Evolutionary conservation across 2,888 invertebrate species (phyloP), one percentile per base, ranked within the genome.

Genomic region (Gastracanthus pulcherrimus): DNA sequence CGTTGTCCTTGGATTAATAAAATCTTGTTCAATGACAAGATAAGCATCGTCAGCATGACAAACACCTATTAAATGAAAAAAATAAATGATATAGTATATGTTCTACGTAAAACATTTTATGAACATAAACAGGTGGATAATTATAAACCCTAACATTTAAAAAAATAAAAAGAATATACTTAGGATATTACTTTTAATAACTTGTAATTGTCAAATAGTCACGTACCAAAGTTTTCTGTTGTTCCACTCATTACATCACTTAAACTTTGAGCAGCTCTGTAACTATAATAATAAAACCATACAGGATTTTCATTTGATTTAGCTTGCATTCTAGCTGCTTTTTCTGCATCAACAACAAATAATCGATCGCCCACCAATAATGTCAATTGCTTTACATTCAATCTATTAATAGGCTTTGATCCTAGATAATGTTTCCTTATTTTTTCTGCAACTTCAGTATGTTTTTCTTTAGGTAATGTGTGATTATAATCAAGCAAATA

Each of bases 351-450:
- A 2, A 91, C 92, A 0, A 92, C 90, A 87, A 96, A 96, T 16
- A 96, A 96, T 11, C 95, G 92, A 89, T 96, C 96, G 0, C 95
- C 93, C 0, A 95, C 92, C 86, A 96, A 93, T 92, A 94, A 89
- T n/a, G 88, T 85, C 4, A 90, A 19, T n/a, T 78, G 19, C 16
- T 84, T 80, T 2, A 85, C 77, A 38, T 85, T 89, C 11, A 78
- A 72, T 80, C 90, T 92, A 19, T 92, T 91, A 80, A 95, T 93
- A 0, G 92, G 89, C 71, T 93, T 92, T 9, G 92, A 90, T 45
- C 92, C 92, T 51, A 95, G 90, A 87, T 95, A 95, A 76, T 93
- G 92, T 36, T 93, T 87, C 79, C 93, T 93, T 85, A 94, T 94
- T 86, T 93, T 92, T 38, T 90, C 89, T 0, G 94, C 93, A 0